Evolutionary conservation across 1,140 invertebrate species (phyloP).

Genomic region (Globodera rostochiensis): DNA sequence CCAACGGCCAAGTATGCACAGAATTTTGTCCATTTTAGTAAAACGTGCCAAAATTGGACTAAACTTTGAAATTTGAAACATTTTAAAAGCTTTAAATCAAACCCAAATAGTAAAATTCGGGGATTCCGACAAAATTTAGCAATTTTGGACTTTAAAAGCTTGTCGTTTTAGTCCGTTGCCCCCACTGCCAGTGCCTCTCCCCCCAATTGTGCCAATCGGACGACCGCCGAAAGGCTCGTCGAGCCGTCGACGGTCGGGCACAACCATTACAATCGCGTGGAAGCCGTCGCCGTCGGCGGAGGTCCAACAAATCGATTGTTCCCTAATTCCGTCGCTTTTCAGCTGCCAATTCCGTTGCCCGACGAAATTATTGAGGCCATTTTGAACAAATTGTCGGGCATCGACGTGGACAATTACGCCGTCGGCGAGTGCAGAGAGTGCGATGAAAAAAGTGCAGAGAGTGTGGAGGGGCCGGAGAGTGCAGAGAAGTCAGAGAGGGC

Average conservation of each 20-base stretch:
- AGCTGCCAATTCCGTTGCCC: conserved; percentile 6
- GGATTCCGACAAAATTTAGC: too few relatives aligned
- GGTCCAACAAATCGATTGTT: not conserved
- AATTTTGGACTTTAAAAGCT: too few relatives aligned
- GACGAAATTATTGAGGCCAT: conserved; percentile 12
- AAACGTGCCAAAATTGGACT: too few relatives aligned
- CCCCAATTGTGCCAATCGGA: not conserved
- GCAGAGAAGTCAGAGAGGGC: not conserved
- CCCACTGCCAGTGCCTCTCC: not conserved
- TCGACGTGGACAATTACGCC: not conserved
- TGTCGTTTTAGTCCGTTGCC: not conserved
- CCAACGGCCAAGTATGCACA: not conserved
- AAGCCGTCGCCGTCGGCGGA: not conserved
- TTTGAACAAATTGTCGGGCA: conserved; percentile 14
- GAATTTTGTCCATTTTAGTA: not conserved
- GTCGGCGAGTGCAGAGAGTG: not conserved
- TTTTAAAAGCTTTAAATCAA: too few relatives aligned
- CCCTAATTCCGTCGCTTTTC: not conserved
- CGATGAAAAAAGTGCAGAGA: not conserved
- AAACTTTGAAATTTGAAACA: too few relatives aligned
- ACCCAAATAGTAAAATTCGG: too few relatives aligned
- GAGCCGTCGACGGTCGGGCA: not conserved
- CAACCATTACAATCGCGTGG: not conserved
- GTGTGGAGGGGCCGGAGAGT: not conserved
- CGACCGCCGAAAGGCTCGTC: not conserved